Evolutionary conservation across 2,888 invertebrate species (phyloP).

Genomic region (Byasa hedistus): DNA sequence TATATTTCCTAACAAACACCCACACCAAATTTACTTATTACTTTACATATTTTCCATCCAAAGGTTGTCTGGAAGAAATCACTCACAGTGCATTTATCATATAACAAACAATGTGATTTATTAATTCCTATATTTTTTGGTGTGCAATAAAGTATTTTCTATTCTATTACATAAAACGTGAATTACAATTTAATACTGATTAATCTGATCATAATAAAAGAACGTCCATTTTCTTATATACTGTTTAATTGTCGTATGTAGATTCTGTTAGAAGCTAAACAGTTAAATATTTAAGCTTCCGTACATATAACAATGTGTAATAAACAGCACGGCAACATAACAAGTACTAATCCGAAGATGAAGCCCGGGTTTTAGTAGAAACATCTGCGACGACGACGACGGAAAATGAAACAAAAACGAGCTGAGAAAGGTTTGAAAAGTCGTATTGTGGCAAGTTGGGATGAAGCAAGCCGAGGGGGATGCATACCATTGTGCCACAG

Average conservation of each 20-base stretch:
- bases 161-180: no score
- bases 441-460: slow-evolving; percentile 70
- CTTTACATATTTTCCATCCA: no score
- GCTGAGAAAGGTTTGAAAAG: slow-evolving; percentile 75
- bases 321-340: slow-evolving; percentile 68
- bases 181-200: no score
- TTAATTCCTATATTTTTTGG: no score
- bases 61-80: no score
- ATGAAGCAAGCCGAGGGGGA: slow-evolving; percentile 48
- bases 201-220: neutral
- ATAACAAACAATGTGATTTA: no score
- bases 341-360: slow-evolving; percentile 75
- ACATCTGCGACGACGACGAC: slow-evolving; percentile 65
- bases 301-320: slow-evolving; percentile 46
- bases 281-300: slow-evolving; percentile 1
- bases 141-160: no score
- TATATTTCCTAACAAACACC: no score
- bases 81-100: no score
- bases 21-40: no score
- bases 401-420: slow-evolving; percentile 70
- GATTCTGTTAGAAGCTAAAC: neutral
- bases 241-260: neutral
- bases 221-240: neutral
- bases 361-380: slow-evolving; percentile 63
- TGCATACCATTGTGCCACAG: slow-evolving; percentile 35